phyloP scores from a whole-genome alignment of 2,113 vertebrate genomes.

The Paraplagusia blochii region DNA sequence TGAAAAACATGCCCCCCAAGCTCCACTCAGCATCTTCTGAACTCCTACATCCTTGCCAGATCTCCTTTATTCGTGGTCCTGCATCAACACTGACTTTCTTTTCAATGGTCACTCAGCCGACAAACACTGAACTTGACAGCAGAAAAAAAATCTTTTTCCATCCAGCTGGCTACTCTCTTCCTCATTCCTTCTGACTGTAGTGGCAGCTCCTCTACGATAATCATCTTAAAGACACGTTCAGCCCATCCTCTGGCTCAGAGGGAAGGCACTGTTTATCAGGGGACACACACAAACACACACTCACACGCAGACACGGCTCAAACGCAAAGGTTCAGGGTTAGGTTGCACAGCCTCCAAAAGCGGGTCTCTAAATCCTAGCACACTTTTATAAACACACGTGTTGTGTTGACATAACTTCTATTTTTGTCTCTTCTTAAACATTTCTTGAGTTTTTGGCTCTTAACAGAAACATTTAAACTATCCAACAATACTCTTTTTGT shows the following conservation, averaged over 20 bases:
- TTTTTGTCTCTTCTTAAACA: constrained; percentile 2
- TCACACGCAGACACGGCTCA: neutral
- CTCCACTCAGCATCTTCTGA: neutral
- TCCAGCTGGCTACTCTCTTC: constrained; percentile 44
- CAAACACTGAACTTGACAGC: constrained; percentile 19
- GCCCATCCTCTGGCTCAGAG: constrained; percentile 27
- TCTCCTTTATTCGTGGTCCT: neutral
- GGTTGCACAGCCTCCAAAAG: neutral
- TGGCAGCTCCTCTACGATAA: constrained; percentile 41
- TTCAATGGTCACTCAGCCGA: constrained; percentile 48
- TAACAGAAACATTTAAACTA: constrained; percentile 1
- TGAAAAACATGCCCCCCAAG: constrained; percentile 15
- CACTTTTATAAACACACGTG: neutral
- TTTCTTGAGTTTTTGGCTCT: neutral
- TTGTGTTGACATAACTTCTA: neutral
- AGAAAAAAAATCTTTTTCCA: constrained; percentile 57
- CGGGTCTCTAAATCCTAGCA: neutral
- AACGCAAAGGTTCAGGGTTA: constrained; percentile 5
- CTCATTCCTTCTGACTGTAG: constrained; percentile 54
- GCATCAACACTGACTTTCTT: neutral
- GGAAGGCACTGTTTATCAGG: constrained; percentile 58
- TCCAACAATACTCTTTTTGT: constrained; percentile 5
- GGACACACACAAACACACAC: constrained; percentile 31
- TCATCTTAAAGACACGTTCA: constrained; percentile 43
- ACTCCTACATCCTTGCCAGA: neutral